Percentiles rank a stretch among this genome's conserved stretches.
phyloP scores from a whole-genome alignment of 2,888 invertebrate genomes.

The Amitus sp. region DNA sequence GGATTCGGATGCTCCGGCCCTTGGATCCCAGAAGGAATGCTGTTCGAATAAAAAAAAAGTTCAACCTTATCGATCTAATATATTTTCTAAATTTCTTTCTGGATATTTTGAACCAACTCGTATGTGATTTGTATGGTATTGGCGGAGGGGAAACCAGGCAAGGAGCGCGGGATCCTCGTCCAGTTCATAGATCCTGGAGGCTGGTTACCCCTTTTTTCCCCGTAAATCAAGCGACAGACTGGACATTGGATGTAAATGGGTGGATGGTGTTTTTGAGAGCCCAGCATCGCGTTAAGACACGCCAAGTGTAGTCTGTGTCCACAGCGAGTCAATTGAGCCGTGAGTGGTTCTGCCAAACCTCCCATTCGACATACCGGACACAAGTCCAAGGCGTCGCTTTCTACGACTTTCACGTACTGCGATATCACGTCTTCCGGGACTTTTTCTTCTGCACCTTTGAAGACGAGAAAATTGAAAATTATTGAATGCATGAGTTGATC shows the following conservation, averaged over 20 bases:
- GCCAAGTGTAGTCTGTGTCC: slow-evolving; percentile 83
- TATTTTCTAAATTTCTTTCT: too few relatives aligned
- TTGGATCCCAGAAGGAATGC: slow-evolving; percentile 88
- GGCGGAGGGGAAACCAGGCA: slow-evolving; percentile 75
- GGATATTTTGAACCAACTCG: too few relatives aligned
- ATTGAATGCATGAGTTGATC: too few relatives aligned
- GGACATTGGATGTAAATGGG: slow-evolving; percentile 84
- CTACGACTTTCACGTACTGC: slow-evolving; percentile 75
- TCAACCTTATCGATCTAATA: too few relatives aligned
- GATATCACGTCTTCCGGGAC: slow-evolving; percentile 78
- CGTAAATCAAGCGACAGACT: slow-evolving; percentile 86
- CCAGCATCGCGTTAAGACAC: slow-evolving; percentile 81
- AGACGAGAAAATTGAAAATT: too few relatives aligned
- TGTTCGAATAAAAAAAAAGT: slow-evolving; percentile 65
- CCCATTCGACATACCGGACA: slow-evolving; percentile 80
- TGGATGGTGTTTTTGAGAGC: slow-evolving; percentile 71
- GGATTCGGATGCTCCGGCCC: slow-evolving; percentile 82
- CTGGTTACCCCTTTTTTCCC: slow-evolving; percentile 83
- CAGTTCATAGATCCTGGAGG: slow-evolving; percentile 87
- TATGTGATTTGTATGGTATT: slow-evolving; percentile 86
- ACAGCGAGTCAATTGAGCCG: slow-evolving; percentile 77
- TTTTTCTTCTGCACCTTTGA: too few relatives aligned
- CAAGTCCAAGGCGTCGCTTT: slow-evolving; percentile 75
- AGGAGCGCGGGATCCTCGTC: slow-evolving; percentile 74
- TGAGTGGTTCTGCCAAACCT: slow-evolving; percentile 68